Conservation (phyloP, 2,113 vertebrate species). For the Maccullochella peelii region DNA sequence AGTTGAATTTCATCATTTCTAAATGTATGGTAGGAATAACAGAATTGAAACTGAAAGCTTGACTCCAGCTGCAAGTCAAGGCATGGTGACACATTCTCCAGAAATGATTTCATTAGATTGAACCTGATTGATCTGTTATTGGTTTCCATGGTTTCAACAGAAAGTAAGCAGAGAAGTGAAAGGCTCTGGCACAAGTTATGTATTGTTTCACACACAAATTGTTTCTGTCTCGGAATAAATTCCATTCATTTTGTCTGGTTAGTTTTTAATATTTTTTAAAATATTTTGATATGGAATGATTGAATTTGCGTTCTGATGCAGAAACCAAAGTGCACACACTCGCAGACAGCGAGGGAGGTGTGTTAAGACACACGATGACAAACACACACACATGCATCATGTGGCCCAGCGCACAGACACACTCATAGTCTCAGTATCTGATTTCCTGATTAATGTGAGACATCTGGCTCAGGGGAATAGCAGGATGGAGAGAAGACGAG, state of each 20-base stretch:
- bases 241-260: neutral
- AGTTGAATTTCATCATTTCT: slow-evolving; percentile 7
- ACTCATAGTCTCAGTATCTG: slow-evolving; percentile 43
- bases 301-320: neutral
- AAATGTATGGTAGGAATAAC: neutral
- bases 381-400: neutral
- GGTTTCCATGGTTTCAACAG: slow-evolving; percentile 23
- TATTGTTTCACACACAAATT: slow-evolving; percentile 4
- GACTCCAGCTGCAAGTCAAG: slow-evolving; percentile 10
- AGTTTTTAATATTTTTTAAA: no score
- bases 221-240: neutral
- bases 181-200: neutral
- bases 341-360: neutral
- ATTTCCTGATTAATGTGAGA: slow-evolving; percentile 60
- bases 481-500: slow-evolving; percentile 32
- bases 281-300: neutral
- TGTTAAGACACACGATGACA: neutral
- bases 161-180: neutral
- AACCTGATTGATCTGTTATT: neutral
- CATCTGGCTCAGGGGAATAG: slow-evolving; percentile 51
- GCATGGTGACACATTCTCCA: neutral
- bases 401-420: slow-evolving; percentile 24
- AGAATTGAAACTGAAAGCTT: neutral
- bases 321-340: neutral
- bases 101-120: neutral